Conservation (phyloP, 2,888 invertebrate species). For the Scotopteryx bipunctaria region DNA sequence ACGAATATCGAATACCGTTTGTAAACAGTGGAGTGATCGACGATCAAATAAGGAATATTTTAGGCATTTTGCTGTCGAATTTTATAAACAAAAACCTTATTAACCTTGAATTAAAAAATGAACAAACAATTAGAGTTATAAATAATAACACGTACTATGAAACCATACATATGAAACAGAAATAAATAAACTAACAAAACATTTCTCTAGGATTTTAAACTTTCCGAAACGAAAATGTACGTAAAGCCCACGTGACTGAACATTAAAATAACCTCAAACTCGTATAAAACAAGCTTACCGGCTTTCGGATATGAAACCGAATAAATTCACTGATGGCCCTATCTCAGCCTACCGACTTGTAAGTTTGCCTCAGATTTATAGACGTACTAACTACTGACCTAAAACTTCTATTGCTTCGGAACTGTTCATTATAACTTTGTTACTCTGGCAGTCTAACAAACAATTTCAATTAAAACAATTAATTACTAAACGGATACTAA, state of each 20-base stretch:
- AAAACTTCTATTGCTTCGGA: conserved; percentile 44
- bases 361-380: conserved; percentile 50
- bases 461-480: not conserved
- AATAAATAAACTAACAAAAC: not conserved
- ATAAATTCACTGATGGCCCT: conserved; percentile 40
- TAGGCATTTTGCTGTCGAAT: not conserved
- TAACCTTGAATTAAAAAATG: too few species aligned
- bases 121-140: conserved; percentile 1
- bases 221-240: not conserved
- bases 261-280: conserved; percentile 29
- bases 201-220: not conserved
- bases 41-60: not conserved
- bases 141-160: not conserved
- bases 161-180: not conserved
- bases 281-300: conserved; percentile 39
- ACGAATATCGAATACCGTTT: conserved; percentile 35
- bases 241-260: conserved; percentile 28
- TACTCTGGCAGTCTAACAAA: not conserved
- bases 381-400: conserved; percentile 49
- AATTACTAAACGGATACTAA: not conserved
- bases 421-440: conserved; percentile 14
- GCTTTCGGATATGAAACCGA: conserved; percentile 41
- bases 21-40: conserved; percentile 23
- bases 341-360: conserved; percentile 43
- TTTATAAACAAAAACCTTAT: too few species aligned